phyloP scores from a whole-genome alignment of 2,888 invertebrate genomes.

The Chymomyza procnemis region DNA sequence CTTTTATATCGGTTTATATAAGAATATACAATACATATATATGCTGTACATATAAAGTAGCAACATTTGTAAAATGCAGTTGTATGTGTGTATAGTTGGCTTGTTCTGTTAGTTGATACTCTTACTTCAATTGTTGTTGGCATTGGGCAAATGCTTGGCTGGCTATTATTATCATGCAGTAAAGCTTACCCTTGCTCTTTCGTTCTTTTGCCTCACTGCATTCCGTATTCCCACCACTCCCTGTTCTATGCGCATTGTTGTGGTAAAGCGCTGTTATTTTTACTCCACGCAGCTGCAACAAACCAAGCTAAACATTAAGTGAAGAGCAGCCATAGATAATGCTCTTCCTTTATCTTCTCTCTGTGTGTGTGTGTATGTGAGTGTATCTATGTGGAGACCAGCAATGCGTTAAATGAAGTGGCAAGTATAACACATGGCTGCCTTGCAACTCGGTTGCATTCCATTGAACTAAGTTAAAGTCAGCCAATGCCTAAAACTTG shows the following conservation, averaged over 20 bases:
- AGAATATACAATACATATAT: neutral
- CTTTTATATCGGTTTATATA: neutral
- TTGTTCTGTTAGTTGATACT: slow-evolving; percentile 19
- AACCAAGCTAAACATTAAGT: neutral
- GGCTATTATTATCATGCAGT: slow-evolving; percentile 33
- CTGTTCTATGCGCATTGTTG: slow-evolving; percentile 33
- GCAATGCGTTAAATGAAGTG: slow-evolving; percentile 26
- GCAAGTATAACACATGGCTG: slow-evolving; percentile 35
- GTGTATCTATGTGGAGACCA: neutral
- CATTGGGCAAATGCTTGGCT: slow-evolving; percentile 13
- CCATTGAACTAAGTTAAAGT: slow-evolving; percentile 15
- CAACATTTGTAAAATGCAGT: neutral
- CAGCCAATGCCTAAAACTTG: neutral
- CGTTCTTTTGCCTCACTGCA: too few species aligned
- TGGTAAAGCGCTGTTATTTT: slow-evolving; percentile 19
- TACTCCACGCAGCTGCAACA: neutral
- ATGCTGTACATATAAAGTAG: neutral
- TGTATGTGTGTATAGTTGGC: neutral
- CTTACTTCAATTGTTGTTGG: neutral
- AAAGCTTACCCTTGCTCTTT: too few species aligned
- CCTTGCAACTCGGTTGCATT: slow-evolving; percentile 19
- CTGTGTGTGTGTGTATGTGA: slow-evolving; percentile 1
- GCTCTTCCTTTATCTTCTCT: neutral
- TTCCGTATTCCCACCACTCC: too few species aligned
- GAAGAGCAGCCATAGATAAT: slow-evolving; percentile 21